Evolutionary conservation across 2,113 vertebrate species (phyloP), one percentile per base, ranked within the genome.

Genomic region (Romanogobio albipinnatus): DNA sequence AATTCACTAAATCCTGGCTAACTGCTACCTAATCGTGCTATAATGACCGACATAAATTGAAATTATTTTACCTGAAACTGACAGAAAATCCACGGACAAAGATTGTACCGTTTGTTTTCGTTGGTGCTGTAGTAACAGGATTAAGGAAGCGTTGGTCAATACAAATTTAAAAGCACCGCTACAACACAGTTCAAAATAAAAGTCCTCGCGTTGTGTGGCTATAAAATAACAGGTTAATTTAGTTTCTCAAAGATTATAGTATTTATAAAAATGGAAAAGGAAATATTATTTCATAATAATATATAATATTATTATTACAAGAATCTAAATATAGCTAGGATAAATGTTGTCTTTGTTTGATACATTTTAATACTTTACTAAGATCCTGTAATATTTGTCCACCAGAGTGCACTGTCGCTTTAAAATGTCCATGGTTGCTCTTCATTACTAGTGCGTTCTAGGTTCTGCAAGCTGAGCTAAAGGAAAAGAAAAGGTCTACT

Each of bases 161-260:
- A 1, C 71, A 11, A 11, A 70, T 82, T 85, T 84, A 85, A 84
- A 87, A 73, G 51, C 79, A 33, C 83, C 83, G 79, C 86, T 84
- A 14, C 47, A 58, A 14, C 22, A 51, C 22, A 1, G 47, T 82
- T 82, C 79, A 87, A 78, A 62, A 85, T n/a, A 87, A 87, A 82
- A 82, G 86, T 82, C 39, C 39, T 0, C 10, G 9, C 22, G 9
- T 24, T 61, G 6, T 1, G 9, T 24, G 2, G 10, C 33, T 36
- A 17, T 33, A 33, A 33, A 66, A 33, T 15, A 36, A 17, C 6
- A 47, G 45, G 10, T 36, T 68, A 17, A 53, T 53, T 56, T 22
- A 2, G 17, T 22, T 19, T 36, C 17, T n/a, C 1, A 24, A 24
- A 59, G 8, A 59, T 22, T 58, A 59, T 22, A 53, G 2, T 56